Base-by-base conservation (phyloP, 2,888 invertebrate species). In the Chrysina gloriosa region DNA sequence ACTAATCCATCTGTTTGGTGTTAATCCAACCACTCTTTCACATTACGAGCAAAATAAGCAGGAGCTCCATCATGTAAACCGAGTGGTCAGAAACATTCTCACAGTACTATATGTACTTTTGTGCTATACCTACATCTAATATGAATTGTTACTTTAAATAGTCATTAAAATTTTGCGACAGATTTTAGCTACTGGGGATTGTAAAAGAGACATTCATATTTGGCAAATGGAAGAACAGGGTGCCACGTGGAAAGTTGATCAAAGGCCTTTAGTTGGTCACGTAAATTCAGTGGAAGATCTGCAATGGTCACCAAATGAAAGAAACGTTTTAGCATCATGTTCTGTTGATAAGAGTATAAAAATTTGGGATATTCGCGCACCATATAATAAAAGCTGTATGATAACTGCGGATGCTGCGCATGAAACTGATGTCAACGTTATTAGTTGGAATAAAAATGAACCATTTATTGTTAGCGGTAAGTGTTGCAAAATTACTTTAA, bases 251-350 rank as follows among this genome's bases (percentile, higher is more conserved):
- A 87, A 88, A 75, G 95, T 98, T 0, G 96, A 97, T 83, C 95
- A 96, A 81, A 87, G 93, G 54, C 94, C 98, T 0, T 87, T 94
- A 66, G 85, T 89, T 56, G 97, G 95, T 0, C 99, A 99, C 81
- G 91, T 91, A 16, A 90, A 88, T 52, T 98, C 98, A 25, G 95
- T 99, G 7, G 99, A 99, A 86, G 99, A 99, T 83, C 86, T 99
- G 71, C 98, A 98, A 79, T 99, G 99, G 99, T 98, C 98, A 68
- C 98, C 98, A 1, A 97, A 92, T 84, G 99, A 99, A 85, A 86
- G 87, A 74, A 89, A 93, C 84, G 97, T 97, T 0, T 84, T 96
- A 61, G 95, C 95, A 34, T 92, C 95, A 6, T 95, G 95, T 84
- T 95, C 95, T 21, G 92, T 94, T 1, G 96, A 96, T 79, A 93